Evolutionary conservation across 2,113 vertebrate genomes (phyloP), one percentile per base, ranked within the genome.

Genomic region (Sander lucioperca): DNA sequence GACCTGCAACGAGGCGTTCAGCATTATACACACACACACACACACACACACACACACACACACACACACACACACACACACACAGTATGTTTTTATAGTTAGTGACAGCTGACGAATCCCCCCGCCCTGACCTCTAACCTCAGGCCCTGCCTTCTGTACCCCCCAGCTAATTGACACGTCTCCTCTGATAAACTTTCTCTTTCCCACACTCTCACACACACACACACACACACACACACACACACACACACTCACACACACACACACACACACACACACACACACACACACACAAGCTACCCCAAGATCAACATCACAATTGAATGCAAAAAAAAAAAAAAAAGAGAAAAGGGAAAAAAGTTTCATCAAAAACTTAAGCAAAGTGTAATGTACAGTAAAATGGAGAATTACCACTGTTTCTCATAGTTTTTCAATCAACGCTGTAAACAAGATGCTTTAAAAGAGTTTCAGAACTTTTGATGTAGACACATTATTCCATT

Each of bases 81-180:
- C 39, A 43, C 1, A 85, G 84, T 87, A 73, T 36, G 85, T 92
- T 90, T 93, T 95, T 94, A 94, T 94, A 89, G 88, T 85, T 92
- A 87, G 87, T 91, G 94, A 94, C 94, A 94, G 92, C 92, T 89
- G 90, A 94, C 80, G 81, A 93, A 86, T 82, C 88, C 88, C 87
- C 89, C 76, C 51, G 62, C 74, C 82, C 77, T 33, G 88, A 94
- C 91, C 88, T 86, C 63, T 91, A 23, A 92, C 88, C 91, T 64
- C 56, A 56, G 77, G 69, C 84, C 87, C 83, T 84, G 85, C 88
- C 85, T 87, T 76, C 84, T 90, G 85, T 64, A 84, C 56, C 82
- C 86, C 71, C 56, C 63, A 23, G 77, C 88, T 92, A 91, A 93
- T 93, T 91, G 91, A 90, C 91, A 92, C 51, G 90, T 92, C 91